Evolutionary conservation across 2,888 invertebrate genomes (phyloP).

Genomic region (Scaeva pyrastri): DNA sequence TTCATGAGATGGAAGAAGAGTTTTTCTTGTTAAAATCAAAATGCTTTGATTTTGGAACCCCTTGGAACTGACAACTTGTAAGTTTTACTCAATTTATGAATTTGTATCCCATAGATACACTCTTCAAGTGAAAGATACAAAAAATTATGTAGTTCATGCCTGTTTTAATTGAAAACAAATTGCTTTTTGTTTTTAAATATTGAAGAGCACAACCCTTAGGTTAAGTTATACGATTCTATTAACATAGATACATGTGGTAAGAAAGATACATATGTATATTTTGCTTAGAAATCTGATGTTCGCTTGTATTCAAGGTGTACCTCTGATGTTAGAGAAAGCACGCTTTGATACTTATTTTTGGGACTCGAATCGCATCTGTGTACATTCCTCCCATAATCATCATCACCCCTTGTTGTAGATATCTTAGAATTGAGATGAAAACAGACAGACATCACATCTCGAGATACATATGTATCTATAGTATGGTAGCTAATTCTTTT

Average conservation of each 20-base stretch:
- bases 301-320: constrained; percentile 53
- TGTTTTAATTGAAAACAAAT: not conserved
- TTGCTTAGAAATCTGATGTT: not conserved
- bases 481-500: not conserved
- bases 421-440: constrained; percentile 23
- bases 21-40: too few relatives aligned
- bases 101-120: not conserved
- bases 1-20: constrained; percentile 22
- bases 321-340: not conserved
- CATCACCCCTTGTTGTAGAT: not conserved
- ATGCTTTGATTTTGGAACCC: not conserved
- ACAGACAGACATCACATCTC: constrained; percentile 44
- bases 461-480: constrained; percentile 55
- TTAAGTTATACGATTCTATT: too few relatives aligned
- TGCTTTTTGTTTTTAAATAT: constrained; percentile 14
- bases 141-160: not conserved
- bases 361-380: constrained; percentile 36
- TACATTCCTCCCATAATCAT: not conserved
- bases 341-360: constrained; percentile 64
- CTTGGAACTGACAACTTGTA: not conserved
- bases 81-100: not conserved
- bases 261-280: not conserved
- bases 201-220: constrained; percentile 6
- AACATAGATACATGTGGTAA: too few relatives aligned
- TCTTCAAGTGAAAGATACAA: not conserved